phyloP scores from a whole-genome alignment of 2,888 invertebrate genomes.

The Elmis aenea region DNA sequence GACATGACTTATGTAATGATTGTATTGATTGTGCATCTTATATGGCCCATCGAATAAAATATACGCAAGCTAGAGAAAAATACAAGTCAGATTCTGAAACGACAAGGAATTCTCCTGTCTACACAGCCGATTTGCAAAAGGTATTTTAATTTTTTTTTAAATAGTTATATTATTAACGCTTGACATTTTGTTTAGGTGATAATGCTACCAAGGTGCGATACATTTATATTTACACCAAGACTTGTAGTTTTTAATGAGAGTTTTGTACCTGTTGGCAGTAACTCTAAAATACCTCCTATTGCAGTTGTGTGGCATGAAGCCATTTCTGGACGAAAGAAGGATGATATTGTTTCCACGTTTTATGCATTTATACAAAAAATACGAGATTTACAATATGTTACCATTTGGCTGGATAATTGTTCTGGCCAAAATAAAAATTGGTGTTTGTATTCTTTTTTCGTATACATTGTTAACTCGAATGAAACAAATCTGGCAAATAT shows the following conservation, averaged over 20 bases:
- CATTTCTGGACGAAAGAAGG: constrained; percentile 6
- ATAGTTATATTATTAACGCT: neutral
- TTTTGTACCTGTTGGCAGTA: constrained; percentile 7
- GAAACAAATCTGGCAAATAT: constrained; percentile 8
- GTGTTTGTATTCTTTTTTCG: constrained; percentile 16
- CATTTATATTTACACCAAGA: constrained; percentile 9
- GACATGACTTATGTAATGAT: constrained; percentile 2
- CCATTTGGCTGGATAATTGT: constrained; percentile 21
- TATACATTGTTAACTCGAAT: constrained; percentile 14
- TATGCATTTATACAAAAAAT: constrained; percentile 12
- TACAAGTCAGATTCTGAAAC: constrained; percentile 8
- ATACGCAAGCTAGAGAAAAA: constrained; percentile 6
- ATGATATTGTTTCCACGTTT: constrained; percentile 11
- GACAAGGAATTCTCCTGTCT: neutral
- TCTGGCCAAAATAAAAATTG: constrained; percentile 20
- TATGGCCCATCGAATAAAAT: constrained; percentile 7
- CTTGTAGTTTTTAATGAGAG: constrained; percentile 11
- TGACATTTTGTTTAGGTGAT: constrained; percentile 8
- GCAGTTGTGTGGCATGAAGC: constrained; percentile 19
- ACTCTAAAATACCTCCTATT: constrained; percentile 1
- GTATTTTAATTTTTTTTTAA: neutral
- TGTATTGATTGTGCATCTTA: constrained; percentile 7
- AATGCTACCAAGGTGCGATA: constrained; percentile 9
- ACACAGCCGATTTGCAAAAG: neutral
- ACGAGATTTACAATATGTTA: constrained; percentile 13